Percentiles rank a stretch among this genome's conserved stretches.
phyloP scores from a whole-genome alignment of 2,113 vertebrate genomes.

The Perognathus longimembris region DNA sequence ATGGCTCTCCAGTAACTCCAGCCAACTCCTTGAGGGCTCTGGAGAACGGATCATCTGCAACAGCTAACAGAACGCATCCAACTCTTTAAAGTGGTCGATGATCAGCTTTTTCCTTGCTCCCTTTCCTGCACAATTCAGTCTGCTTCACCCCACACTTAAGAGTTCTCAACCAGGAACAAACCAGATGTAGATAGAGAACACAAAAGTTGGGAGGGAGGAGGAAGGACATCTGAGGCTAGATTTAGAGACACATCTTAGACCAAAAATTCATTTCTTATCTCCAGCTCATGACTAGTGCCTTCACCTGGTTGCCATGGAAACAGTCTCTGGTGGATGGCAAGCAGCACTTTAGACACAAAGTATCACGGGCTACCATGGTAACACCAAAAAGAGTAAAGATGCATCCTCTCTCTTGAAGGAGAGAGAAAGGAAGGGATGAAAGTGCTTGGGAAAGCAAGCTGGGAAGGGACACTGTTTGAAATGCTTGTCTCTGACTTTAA shows the following conservation, averaged over 20 bases:
- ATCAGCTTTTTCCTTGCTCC: conserved; percentile 30
- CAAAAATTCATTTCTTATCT: conserved; percentile 52
- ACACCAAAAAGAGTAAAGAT: conserved; percentile 65
- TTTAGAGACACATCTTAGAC: conserved; percentile 47
- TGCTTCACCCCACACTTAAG: conserved; percentile 22
- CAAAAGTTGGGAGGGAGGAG: neutral
- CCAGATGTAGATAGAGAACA: neutral
- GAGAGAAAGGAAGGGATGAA: conserved; percentile 51
- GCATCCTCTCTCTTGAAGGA: conserved; percentile 44
- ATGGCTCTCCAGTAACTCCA: conserved; percentile 67
- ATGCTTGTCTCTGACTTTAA: conserved; percentile 45
- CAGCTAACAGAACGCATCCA: conserved; percentile 53
- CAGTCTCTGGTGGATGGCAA: conserved; percentile 71
- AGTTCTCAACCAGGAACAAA: conserved; percentile 15
- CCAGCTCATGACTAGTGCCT: conserved; percentile 59
- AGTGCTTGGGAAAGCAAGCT: conserved; percentile 10
- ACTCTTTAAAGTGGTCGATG: conserved; percentile 62
- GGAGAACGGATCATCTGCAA: conserved; percentile 65
- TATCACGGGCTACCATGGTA: conserved; percentile 77
- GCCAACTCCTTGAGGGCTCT: conserved; percentile 67
- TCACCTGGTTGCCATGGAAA: conserved; percentile 80
- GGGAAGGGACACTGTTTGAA: neutral
- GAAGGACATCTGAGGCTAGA: conserved; percentile 14
- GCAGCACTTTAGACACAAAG: conserved; percentile 62
- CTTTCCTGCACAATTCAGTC: neutral